phyloP scores from a whole-genome alignment of 2,888 invertebrate genomes.

The Tholera decimalis region DNA sequence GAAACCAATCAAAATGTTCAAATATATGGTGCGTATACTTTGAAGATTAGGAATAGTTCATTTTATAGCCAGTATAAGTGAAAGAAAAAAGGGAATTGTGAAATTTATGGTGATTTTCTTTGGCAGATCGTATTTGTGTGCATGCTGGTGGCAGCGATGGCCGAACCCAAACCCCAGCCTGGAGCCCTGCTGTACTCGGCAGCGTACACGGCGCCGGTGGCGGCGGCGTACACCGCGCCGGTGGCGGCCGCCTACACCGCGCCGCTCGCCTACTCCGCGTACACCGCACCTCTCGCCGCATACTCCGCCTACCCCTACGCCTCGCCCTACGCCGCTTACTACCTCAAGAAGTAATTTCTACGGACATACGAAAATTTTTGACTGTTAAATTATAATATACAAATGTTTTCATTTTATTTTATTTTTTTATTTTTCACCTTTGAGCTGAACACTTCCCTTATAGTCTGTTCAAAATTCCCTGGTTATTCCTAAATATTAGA shows the following conservation, averaged over 20 bases:
- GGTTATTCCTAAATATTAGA: too few relatives aligned
- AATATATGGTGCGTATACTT: conserved; percentile 78
- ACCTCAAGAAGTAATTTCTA: conserved; percentile 38
- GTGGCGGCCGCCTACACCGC: conserved; percentile 76
- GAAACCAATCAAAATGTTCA: conserved; percentile 82
- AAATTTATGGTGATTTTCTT: conserved; percentile 28
- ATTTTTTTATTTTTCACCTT: background rate
- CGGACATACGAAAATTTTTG: background rate
- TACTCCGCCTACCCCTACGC: conserved; percentile 76
- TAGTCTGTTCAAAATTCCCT: too few relatives aligned
- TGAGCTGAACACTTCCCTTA: background rate
- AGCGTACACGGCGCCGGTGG: conserved; percentile 73
- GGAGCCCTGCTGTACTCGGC: conserved; percentile 76
- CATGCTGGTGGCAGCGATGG: conserved; percentile 80
- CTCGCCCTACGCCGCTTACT: conserved; percentile 66
- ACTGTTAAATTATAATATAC: conserved; percentile 11
- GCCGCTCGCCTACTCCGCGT: conserved; percentile 70
- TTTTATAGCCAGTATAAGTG: conserved; percentile 10
- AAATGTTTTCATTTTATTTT: background rate
- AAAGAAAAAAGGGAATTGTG: background rate
- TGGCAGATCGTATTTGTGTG: conserved; percentile 82
- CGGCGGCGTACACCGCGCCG: conserved; percentile 77
- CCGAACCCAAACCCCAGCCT: conserved; percentile 78
- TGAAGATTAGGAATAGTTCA: background rate
- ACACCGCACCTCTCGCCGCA: conserved; percentile 62